Conservation (phyloP, 1,140 invertebrate species). For the Archegozetes longisetosus region DNA sequence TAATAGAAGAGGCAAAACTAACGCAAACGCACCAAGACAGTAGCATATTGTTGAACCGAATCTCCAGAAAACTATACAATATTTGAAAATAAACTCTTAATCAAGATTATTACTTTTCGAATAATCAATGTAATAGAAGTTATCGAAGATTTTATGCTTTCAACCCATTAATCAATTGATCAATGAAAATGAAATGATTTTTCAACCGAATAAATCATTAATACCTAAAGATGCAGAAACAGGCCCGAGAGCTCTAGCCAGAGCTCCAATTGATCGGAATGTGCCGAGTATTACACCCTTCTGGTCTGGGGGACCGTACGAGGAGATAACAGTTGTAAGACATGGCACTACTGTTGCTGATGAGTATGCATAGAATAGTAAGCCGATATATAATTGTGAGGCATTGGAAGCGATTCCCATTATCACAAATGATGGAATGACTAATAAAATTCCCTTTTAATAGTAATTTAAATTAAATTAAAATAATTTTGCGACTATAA, state of each 20-base stretch:
- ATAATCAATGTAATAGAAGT: no score
- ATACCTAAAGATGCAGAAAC: conserved; percentile 47
- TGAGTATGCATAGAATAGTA: conserved; percentile 74
- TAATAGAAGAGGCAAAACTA: conserved; percentile 23
- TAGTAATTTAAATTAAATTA: conserved; percentile 2
- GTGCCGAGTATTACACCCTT: conserved; percentile 85
- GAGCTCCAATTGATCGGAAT: conserved; percentile 77
- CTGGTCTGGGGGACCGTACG: conserved; percentile 57
- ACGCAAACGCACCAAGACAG: conserved; percentile 20
- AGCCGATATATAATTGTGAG: conserved; percentile 51
- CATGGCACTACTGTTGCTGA: conserved; percentile 88
- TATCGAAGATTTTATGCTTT: no score
- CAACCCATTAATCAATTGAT: no score
- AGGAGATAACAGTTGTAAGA: conserved; percentile 71
- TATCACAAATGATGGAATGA: conserved; percentile 71
- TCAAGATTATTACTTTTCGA: neutral
- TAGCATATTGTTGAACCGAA: conserved; percentile 24
- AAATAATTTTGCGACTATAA: conserved; percentile 1
- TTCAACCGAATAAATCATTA: neutral
- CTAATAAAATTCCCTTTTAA: conserved; percentile 31
- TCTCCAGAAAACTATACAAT: conserved; percentile 23
- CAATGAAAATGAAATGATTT: neutral
- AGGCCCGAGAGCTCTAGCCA: conserved; percentile 81
- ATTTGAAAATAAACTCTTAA: neutral
- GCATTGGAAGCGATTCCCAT: conserved; percentile 51